Percentiles rank a stretch among this genome's conserved stretches.
phyloP scores from a whole-genome alignment of 2,113 vertebrate genomes.

The pig (Sus scrofa) region DNA sequence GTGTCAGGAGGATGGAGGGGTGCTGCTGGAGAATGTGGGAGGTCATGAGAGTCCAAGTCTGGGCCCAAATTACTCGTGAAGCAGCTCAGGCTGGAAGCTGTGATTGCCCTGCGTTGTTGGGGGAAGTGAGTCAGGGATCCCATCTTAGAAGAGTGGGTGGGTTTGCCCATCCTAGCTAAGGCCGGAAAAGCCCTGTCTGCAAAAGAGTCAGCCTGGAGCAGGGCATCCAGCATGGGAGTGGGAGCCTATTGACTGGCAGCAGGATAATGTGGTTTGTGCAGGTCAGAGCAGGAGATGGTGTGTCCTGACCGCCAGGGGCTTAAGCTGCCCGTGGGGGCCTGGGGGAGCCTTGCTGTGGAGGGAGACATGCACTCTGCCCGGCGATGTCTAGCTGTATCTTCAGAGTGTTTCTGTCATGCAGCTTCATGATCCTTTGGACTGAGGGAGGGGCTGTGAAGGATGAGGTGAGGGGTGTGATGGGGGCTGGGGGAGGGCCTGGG shows the following conservation, averaged over 20 bases:
- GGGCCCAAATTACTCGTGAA: not conserved
- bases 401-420: not conserved
- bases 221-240: not conserved
- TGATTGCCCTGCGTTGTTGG: not conserved
- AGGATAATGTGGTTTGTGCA: not conserved
- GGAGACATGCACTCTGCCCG: fast-evolving
- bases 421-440: not conserved
- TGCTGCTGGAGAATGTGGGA: too few species aligned
- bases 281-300: not conserved
- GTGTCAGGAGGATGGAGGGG: not conserved
- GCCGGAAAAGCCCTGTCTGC: not conserved
- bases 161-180: not conserved
- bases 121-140: not conserved
- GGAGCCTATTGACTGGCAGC: not conserved
- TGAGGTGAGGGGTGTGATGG: not conserved
- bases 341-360: not conserved
- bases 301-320: too few species aligned
- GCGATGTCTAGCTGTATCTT: not conserved
- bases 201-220: not conserved
- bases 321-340: too few species aligned
- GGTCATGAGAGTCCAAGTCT: fast-evolving
- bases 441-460: not conserved
- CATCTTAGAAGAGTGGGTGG: not conserved
- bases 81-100: not conserved
- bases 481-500: fast-evolving